Evolutionary conservation across 2,113 vertebrate genomes (phyloP), one percentile per base, ranked within the genome.

Genomic region (Shinisaurus crocodilurus): DNA sequence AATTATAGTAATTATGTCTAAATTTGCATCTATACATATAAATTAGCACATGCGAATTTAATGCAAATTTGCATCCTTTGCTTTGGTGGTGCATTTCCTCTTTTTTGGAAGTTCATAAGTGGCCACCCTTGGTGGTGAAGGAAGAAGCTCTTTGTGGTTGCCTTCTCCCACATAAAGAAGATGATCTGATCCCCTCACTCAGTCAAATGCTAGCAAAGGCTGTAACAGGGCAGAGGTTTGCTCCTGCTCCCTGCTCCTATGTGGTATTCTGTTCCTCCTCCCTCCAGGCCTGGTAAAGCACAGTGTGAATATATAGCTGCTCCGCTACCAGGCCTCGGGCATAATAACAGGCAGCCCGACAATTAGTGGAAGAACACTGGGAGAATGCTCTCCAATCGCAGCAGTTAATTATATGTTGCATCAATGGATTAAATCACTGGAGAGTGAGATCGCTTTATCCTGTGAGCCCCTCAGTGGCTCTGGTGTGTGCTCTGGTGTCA

Each of bases 401-500:
- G 54, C 48, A n/a, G 34, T 91, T 95, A 83, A 90, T 92, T 87
- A 63, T 2, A 27, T 76, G 79, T 77, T 91, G 2, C 45, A 34
- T 90, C 91, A 94, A 85, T 92, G 50, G 75, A 87, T 92, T 89
- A 88, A 70, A 76, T 93, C 75, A 43, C 50, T 90, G 74, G 74
- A 88, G 65, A 92, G 65, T 69, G 83, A 91, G 87, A 95, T 57
- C n/a, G 57, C 27, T 89, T 95, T 91, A 85, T 90, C 89, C 34
- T 89, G 0, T 84, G 92, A 95, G 67, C 76, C 86, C 86, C 2
- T 87, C 84, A 92, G 72, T 85, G 75, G 57, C 83, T 95, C 87
- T 32, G 83, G 74, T 50, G 3, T 84, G 80, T 88, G 86, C 48
- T 37, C 5, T 34, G 45, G 60, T 77, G 67, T 88, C 82, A 48